Evolutionary conservation across 2,113 vertebrate species (phyloP), one percentile per base, ranked within the genome.

Genomic region (Nibea coibor): DNA sequence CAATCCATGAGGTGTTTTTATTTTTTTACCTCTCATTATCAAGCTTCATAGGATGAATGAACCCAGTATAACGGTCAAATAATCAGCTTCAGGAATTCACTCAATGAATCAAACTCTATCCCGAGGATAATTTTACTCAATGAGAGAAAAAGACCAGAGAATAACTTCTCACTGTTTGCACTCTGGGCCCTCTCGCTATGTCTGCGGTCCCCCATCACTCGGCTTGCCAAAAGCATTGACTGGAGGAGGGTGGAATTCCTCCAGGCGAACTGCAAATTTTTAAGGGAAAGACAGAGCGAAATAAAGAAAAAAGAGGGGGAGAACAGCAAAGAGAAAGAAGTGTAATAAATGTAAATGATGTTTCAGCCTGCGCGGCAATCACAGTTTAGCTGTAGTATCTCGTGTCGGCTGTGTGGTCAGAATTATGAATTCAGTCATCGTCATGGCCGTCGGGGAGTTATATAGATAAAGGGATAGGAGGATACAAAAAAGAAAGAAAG

Each of bases 141-240:
- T 68, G 64, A 78, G 64, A 75, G 35, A 70, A 57, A 57, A 28
- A 63, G 81, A 74, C 31, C 45, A 80, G 71, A 75, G 85, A 87
- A 26, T 22, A 75, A 84, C 66, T 83, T 86, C 82, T 91, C 72
- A 75, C 67, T 70, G 45, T 88, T 88, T 90, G 81, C 84, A 86
- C 83, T 87, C 51, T 78, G 50, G 66, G 74, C 57, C 82, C 53
- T 43, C 72, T 84, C 62, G 22, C n/a, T 82, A 62, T 73, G 78
- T 80, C 85, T 35, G 71, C 26, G 20, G 61, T 74, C 85, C 78
- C 70, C 79, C 79, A 65, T 83, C 71, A 63, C 65, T 65, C 22
- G 26, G 43, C 68, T 78, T 76, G 66, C 83, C 80, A 85, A 84
- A 78, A 87, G 57, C 76, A 68, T 35, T 5, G 59, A 83, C 81